A percentile compares a stretch with the other conserved stretches of the same genome.
These are phyloP conservation scores for Gastrophysa polygoni DNA, from an alignment of 2,888 invertebrate genomes.

Conservation along the genomic window DNA sequence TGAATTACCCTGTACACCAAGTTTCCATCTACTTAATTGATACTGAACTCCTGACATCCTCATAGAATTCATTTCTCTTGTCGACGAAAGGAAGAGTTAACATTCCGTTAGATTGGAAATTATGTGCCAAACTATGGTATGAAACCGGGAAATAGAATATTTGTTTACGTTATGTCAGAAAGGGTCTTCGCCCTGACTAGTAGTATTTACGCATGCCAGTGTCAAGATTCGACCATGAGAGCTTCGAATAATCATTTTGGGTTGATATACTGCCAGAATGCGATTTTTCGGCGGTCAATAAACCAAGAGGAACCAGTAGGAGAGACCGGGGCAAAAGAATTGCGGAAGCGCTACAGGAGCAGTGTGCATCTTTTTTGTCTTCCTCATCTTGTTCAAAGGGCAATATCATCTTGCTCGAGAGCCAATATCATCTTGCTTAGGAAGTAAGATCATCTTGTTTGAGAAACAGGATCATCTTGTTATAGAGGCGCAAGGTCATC, in stretches of 20 bases:
- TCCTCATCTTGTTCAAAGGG: no score
- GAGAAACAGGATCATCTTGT: no score
- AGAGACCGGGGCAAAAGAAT: slow-evolving; percentile 8
- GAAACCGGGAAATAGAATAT: slow-evolving; percentile 14
- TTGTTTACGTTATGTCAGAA: slow-evolving; percentile 22
- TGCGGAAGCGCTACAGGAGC: no score
- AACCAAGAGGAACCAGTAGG: slow-evolving; percentile 11
- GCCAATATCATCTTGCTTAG: no score
- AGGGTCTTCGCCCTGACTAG: slow-evolving; percentile 21
- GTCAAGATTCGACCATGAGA: slow-evolving; percentile 28
- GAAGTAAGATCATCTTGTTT: no score
- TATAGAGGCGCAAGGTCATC: no score
- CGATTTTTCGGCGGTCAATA: slow-evolving; percentile 32
- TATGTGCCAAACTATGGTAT: neutral
- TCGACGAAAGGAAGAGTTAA: slow-evolving; percentile 13
- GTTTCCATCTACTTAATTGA: no score
- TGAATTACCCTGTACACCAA: no score
- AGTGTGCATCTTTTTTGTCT: no score
- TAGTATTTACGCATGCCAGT: slow-evolving; percentile 19
- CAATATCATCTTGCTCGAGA: no score
- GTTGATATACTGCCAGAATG: slow-evolving; percentile 24
- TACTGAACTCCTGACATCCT: no score
- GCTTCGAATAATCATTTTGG: slow-evolving; percentile 25
- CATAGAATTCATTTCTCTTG: no score
- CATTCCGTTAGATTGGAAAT: neutral